Evolutionary conservation across 2,888 invertebrate species (phyloP), one percentile per base, ranked within the genome.

Genomic region (Pyrrhosoma nymphula): DNA sequence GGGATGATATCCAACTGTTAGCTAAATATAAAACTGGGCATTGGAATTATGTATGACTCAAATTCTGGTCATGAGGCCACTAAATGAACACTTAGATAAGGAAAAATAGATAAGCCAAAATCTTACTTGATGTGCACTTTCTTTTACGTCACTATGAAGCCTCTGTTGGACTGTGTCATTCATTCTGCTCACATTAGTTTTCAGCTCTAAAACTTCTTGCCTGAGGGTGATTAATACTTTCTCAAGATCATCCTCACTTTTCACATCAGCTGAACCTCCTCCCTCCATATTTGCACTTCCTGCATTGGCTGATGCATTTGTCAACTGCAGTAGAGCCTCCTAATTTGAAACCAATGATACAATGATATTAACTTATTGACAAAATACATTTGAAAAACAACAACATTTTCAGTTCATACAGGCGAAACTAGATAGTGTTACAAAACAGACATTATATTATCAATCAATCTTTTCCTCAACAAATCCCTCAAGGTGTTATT

Each of bases 191-290:
- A 93, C 69, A 93, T 93, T 93, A 69, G 63, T 63, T 47, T 69
- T 93, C 1, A 93, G 75, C 35, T 93, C 93, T 39, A 47, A 12
- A 23, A 93, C 63, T 47, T 93, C 93, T 69, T 75, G 63, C 69
- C 69, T 69, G 47, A 93, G 63, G 35, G 69, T 35, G 39, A 69
- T 69, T 16, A 93, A 63, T 47, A 93, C 47, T 26, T 93, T 93
- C 47, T 93, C 93, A 20, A 93, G 69, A 14, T 93, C 93, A 69
- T 63, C 93, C n/a, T 93, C 93, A 47, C 69, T 93, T 55, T 93
- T 93, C 47, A 69, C 8, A 47, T 39, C 47, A 47, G 93, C 69
- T 26, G 55, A 12, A 14, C 69, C 69, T 39, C 69, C 93, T 47
- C 69, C 93, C 35, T 82, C 82, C 47, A 47, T 69, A 69, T 93